These are phyloP conservation scores for Achatina immaculata DNA, from an alignment of 1,140 invertebrate species.

Conservation along the genomic window DNA sequence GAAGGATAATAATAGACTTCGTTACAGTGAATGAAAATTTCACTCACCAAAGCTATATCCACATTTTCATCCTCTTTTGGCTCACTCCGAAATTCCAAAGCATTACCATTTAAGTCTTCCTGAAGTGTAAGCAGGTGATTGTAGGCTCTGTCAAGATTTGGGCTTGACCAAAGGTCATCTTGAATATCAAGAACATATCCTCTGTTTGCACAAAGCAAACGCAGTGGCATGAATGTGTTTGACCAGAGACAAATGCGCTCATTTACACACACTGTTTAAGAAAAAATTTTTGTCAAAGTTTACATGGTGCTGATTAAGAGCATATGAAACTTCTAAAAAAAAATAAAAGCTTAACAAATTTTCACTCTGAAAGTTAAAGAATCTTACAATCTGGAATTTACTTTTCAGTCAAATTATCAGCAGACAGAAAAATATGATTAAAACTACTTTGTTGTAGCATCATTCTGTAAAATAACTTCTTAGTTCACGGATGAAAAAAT, in stretches of 20 bases:
- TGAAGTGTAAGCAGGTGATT: background rate
- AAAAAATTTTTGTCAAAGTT: background rate
- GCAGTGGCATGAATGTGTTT: slow-evolving; percentile 5
- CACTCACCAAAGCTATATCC: slow-evolving; percentile 2
- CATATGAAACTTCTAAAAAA: background rate
- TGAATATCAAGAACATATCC: slow-evolving; percentile 27
- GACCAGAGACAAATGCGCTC: slow-evolving; percentile 10
- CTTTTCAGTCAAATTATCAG: background rate
- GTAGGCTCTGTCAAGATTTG: background rate
- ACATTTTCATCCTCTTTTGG: background rate
- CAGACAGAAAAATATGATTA: background rate
- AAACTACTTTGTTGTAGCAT: background rate
- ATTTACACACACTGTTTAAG: background rate
- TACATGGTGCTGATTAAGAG: background rate
- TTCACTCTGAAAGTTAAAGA: too few species aligned
- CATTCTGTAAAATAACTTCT: too few species aligned
- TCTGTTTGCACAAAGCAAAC: slow-evolving; percentile 7
- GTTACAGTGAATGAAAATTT: background rate
- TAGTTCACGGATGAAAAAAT: too few species aligned
- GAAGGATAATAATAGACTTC: background rate
- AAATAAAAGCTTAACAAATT: background rate
- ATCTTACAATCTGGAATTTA: too few species aligned
- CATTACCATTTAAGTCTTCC: background rate
- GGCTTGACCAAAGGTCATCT: slow-evolving; percentile 30
- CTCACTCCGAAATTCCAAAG: background rate